phyloP scores from a whole-genome alignment of 2,113 vertebrate species.

The Cervus canadensis region DNA sequence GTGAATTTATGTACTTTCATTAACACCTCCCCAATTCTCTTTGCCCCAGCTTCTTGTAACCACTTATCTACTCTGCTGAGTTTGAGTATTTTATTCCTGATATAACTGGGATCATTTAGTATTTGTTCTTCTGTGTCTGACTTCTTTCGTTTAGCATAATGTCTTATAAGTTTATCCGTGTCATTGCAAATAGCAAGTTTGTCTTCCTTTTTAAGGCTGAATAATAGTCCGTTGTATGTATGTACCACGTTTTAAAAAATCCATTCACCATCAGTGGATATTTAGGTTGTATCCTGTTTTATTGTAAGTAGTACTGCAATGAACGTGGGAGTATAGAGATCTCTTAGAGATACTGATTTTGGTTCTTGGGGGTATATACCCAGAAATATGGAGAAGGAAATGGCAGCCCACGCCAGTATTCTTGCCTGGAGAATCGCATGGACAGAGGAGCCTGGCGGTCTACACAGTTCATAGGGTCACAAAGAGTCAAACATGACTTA shows the following conservation, averaged over 20 bases:
- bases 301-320: background rate
- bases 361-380: background rate
- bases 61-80: background rate
- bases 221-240: background rate
- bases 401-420: background rate
- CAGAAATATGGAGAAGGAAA: background rate
- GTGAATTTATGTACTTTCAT: background rate
- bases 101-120: background rate
- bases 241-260: background rate
- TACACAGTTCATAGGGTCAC: background rate
- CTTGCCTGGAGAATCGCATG: background rate
- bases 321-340: background rate
- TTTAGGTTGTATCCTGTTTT: background rate
- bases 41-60: background rate
- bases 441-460: rapidly evolving
- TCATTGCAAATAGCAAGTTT: background rate
- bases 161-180: background rate
- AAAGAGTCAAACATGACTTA: background rate
- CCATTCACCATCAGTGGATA: background rate
- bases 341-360: background rate
- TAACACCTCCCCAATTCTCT: background rate
- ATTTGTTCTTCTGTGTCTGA: background rate
- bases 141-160: background rate
- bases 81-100: background rate
- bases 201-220: background rate